Base-by-base conservation (phyloP, 1,140 invertebrate species). In the Drosophila mojavensis region DNA sequence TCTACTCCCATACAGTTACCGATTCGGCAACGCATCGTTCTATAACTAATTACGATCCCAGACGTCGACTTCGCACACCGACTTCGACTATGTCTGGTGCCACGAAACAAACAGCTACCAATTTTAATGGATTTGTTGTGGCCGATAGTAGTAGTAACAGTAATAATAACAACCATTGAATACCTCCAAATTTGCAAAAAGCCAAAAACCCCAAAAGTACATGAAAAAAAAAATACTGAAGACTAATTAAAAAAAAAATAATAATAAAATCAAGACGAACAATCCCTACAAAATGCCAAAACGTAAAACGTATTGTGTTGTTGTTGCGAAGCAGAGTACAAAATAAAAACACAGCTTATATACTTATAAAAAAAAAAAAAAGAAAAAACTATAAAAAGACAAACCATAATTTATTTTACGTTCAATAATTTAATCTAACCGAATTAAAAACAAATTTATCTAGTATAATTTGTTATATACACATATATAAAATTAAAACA, bases 41-140 rank as follows among this genome's bases (percentile, higher is more conserved):
- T 84, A 89, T 88, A 89, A 89, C 80, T 81, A 90, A 90, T 90
- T 90, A 90, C 67, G 85, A 90, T 90, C 85, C 85, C 81, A 90
- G 85, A 90, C 85, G 85, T 90, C 85, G 85, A 80, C 77, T 89
- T 89, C 84, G 83, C 73, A 79, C 45, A 53, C 51, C 71, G 72
- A 69, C 66, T 63, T 77, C 85, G 84, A 86, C 84, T 64, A 47
- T 86, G 84, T 89, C 83, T 88, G 83, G 74, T 58, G 70, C 84
- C 79, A 72, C 80, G 61, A 88, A 84, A 84, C 84, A 67, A 77
- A 79, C 76, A 53, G 76, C 71, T 69, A 67, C 75, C 72, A 81
- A 84, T 78, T 76, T 54, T 65, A 78, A 90, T 84, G 86, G 85
- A 90, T 90, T 81, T 81, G 83, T 90, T 75, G 71, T 90, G 78